Percentiles rank a stretch among this genome's conserved stretches.
Evolutionary conservation across 2,888 invertebrate species (phyloP).

Genomic region (Odontothrips loti): DNA sequence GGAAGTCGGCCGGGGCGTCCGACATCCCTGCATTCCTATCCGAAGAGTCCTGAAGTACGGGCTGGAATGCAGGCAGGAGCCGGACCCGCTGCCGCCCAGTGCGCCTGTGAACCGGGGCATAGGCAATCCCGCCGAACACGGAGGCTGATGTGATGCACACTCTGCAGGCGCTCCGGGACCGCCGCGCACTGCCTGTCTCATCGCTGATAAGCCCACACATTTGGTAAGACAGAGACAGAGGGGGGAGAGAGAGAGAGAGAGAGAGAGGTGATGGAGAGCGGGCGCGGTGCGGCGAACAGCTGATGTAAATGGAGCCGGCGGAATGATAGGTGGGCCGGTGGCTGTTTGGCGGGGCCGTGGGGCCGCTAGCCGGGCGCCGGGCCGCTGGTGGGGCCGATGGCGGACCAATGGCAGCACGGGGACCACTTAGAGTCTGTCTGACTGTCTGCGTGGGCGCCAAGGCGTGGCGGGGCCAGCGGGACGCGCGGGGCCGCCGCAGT

Average conservation of each 20-base stretch:
- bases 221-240: background rate
- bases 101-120: no score
- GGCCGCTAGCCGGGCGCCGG: no score
- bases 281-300: background rate
- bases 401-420: background rate
- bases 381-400: background rate
- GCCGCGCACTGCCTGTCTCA: no score
- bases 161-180: no score
- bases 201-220: background rate
- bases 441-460: background rate
- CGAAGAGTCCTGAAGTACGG: no score
- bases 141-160: no score
- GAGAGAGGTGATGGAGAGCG: background rate
- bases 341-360: no score
- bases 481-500: background rate
- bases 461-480: background rate
- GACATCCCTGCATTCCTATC: no score
- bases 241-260: background rate
- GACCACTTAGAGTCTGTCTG: slow-evolving; percentile 12
- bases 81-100: no score
- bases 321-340: slow-evolving; percentile 1
- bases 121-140: no score
- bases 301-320: slow-evolving; percentile 12
- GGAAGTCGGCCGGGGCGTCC: no score
- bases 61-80: no score